phyloP scores from a whole-genome alignment of 2,113 vertebrate species.

The Anguilla rostrata region DNA sequence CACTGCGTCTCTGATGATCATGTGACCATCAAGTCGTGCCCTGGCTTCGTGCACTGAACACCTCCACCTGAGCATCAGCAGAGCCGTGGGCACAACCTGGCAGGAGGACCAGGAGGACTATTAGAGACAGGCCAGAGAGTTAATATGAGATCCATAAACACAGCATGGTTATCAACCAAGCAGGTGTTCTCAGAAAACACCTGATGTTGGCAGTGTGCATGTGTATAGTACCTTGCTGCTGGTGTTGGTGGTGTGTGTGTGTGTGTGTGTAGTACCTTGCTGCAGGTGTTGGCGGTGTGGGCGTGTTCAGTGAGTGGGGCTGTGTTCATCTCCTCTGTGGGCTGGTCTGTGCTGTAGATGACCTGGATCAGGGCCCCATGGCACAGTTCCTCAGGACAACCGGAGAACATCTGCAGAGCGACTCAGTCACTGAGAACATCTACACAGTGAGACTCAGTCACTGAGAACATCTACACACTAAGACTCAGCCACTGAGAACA shows the following conservation, averaged over 20 bases:
- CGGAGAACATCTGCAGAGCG: constrained; percentile 60
- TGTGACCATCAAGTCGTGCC: constrained; percentile 50
- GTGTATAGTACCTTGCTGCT: no score
- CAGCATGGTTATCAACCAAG: no score
- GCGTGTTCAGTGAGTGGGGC: constrained; percentile 56
- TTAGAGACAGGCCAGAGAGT: neutral
- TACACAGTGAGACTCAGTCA: neutral
- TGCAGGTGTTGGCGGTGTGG: constrained; percentile 47
- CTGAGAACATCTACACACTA: neutral
- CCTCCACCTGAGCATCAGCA: constrained; percentile 64
- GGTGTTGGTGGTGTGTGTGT: no score
- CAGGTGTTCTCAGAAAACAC: no score
- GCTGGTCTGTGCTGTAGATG: constrained; percentile 58
- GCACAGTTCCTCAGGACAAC: constrained; percentile 49
- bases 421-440: no score
- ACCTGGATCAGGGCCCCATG: constrained; percentile 66
- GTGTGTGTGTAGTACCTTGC: constrained; percentile 52
- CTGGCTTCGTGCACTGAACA: constrained; percentile 60
- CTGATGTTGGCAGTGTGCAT: no score
- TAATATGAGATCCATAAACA: no score
- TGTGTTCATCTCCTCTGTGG: constrained; percentile 51
- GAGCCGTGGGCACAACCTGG: constrained; percentile 69
- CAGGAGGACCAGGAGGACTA: neutral
- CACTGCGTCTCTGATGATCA: constrained; percentile 66
- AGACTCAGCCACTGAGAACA: neutral